These are phyloP conservation scores for Caenorhabditis parvicauda DNA, from an alignment of 2,888 invertebrate species.

Conservation along the genomic window DNA sequence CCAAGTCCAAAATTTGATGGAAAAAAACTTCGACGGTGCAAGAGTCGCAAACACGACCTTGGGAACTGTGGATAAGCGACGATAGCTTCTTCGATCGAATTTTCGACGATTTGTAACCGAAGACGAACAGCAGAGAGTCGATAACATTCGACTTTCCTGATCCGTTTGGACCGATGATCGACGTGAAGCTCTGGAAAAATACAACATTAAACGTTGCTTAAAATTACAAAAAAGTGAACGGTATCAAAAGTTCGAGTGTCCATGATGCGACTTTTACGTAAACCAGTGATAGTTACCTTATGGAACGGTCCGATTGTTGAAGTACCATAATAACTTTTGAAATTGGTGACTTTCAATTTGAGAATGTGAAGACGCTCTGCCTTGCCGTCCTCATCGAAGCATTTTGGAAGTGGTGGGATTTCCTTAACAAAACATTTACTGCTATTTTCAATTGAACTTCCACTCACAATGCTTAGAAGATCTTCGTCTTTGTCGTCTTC, in stretches of 20 bases:
- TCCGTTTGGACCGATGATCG: slow-evolving; percentile 96
- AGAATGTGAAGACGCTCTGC: slow-evolving; percentile 83
- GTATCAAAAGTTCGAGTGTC: too few relatives aligned
- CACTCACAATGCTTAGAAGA: slow-evolving; percentile 3
- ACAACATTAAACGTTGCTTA: slow-evolving; percentile 5
- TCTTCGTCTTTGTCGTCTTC: slow-evolving; percentile 6
- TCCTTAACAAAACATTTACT: slow-evolving; percentile 8
- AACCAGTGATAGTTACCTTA: too few relatives aligned
- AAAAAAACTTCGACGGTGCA: slow-evolving; percentile 90
- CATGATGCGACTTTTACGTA: too few relatives aligned
- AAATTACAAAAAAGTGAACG: too few relatives aligned
- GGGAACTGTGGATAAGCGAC: slow-evolving; percentile 83
- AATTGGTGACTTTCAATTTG: slow-evolving; percentile 85
- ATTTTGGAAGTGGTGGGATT: slow-evolving; percentile 21
- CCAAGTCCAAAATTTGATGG: slow-evolving; percentile 67
- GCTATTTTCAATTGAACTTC: not conserved
- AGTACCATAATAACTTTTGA: slow-evolving; percentile 90
- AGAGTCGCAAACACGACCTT: slow-evolving; percentile 71
- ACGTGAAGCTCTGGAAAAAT: slow-evolving; percentile 78
- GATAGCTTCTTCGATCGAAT: slow-evolving; percentile 88
- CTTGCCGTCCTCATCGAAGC: slow-evolving; percentile 69
- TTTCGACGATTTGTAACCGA: too few relatives aligned
- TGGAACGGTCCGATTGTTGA: slow-evolving; percentile 88
- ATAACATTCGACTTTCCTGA: slow-evolving; percentile 99
- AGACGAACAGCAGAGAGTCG: slow-evolving; percentile 97